A percentile compares a stretch with the other conserved stretches of the same genome.
Conservation (phyloP, 2,113 vertebrate species). For the Antigone vipio region DNA sequence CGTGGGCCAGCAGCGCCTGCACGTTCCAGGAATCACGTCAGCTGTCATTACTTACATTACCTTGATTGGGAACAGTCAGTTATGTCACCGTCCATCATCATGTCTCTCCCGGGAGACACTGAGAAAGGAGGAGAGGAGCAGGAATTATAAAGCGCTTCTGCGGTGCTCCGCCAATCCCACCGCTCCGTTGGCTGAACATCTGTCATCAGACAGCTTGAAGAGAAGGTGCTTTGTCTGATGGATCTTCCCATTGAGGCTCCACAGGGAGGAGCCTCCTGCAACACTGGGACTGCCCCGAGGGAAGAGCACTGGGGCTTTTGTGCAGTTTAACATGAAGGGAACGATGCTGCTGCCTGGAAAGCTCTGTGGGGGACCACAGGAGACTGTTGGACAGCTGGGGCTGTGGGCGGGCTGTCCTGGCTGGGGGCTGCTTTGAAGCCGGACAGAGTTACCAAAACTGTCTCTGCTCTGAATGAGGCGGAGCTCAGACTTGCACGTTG, state of each 20-base stretch:
- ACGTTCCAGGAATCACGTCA: slow-evolving; percentile 66
- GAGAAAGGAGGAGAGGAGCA: slow-evolving; percentile 57
- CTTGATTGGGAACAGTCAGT: slow-evolving; percentile 70
- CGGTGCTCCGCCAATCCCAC: slow-evolving; percentile 49
- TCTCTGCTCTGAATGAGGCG: not conserved
- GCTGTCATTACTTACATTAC: slow-evolving; percentile 71
- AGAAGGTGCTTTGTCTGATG: slow-evolving; percentile 57
- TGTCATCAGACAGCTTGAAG: slow-evolving; percentile 58
- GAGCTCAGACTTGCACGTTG: not conserved
- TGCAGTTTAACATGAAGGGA: not conserved
- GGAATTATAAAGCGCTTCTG: slow-evolving; percentile 61
- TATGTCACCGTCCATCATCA: slow-evolving; percentile 64
- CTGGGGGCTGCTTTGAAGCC: not conserved
- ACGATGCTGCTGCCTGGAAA: not conserved
- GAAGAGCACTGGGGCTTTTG: not conserved
- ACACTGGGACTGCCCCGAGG: not conserved
- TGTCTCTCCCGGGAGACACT: slow-evolving; percentile 34
- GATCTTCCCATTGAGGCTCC: slow-evolving; percentile 31
- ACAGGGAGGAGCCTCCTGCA: slow-evolving; percentile 19
- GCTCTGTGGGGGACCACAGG: rapidly evolving
- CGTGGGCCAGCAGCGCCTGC: not conserved
- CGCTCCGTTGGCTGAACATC: slow-evolving; percentile 25
- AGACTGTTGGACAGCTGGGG: not conserved
- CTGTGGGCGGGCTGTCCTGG: not conserved
- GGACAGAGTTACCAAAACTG: not conserved